Evolutionary conservation across 2,888 invertebrate species (phyloP), one percentile per base, ranked within the genome.

Genomic region (Rhamnusium bicolor): DNA sequence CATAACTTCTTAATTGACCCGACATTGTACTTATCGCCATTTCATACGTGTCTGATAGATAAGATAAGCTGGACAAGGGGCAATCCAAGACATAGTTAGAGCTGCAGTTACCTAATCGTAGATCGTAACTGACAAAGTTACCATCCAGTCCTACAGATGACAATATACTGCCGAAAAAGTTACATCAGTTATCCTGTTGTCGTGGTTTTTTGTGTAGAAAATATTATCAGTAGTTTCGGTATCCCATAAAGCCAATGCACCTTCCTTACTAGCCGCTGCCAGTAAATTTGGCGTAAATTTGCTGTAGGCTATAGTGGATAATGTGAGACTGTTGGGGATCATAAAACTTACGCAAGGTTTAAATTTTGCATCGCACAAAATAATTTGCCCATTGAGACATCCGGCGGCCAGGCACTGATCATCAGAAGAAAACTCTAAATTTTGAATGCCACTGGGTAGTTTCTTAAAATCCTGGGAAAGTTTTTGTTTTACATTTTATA

Each of bases 351-450:
- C 81, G 56, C 76, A 72, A 5, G 81, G 81, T 62, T 72, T 76
- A 27, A 71, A 74, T 56, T 74, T 78, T n/a, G 71, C 54, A 32
- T 81, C 77, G 60, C 78, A 81, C 58, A 83, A 71, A 21, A 79
- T 75, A 16, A 83, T 78, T 16, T 79, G 75, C 1, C 81, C 81
- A 49, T 76, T 78, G 10, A 65, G 46, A 53, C 78, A 79, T 24
- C 82, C 81, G 3, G 76, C 79, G 6, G 79, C 79, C n/a, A 83
- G 65, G 68, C 80, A 80, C 12, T 77, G 77, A 72, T 86, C 86
- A 18, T 83, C 80, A 4, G 71, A 70, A 1, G 83, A 83, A 69
- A 84, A 86, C 16, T 84, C 82, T 47, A 87, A 71, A 65, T 83
- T 77, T 53, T 81, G 79, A 27, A 86, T 79, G 2, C 75, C 62